Conservation (phyloP, 2,888 invertebrate species). For the Bruchidius siliquastri region DNA sequence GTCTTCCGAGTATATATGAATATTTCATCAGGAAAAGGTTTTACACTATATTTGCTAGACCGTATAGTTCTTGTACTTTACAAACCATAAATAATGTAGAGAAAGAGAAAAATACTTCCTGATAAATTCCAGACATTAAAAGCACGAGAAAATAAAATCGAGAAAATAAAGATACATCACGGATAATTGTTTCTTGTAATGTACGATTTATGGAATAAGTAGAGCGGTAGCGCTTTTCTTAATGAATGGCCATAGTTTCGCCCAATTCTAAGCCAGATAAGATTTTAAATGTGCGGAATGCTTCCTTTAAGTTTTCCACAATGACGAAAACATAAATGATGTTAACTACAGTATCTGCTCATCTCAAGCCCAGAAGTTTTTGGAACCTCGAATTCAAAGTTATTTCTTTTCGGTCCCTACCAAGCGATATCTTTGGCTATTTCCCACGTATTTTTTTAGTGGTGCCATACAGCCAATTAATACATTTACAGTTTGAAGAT, state of each 20-base stretch:
- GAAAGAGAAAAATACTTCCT: neutral
- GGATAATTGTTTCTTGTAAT: neutral
- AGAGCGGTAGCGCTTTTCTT: neutral
- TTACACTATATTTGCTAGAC: neutral
- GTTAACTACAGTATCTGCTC: neutral
- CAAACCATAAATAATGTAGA: neutral
- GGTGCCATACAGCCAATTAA: too few relatives aligned
- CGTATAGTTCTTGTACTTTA: neutral
- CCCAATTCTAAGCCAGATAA: neutral
- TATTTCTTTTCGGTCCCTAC: too few relatives aligned
- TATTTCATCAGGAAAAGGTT: too few relatives aligned
- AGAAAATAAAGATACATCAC: neutral
- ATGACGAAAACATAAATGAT: neutral
- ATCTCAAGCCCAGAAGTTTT: too few relatives aligned
- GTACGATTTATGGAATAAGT: neutral
- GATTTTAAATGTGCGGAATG: neutral
- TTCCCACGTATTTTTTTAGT: too few relatives aligned
- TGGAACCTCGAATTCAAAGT: too few relatives aligned
- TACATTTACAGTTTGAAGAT: too few relatives aligned
- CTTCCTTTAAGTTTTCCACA: neutral
- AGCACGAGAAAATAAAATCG: neutral
- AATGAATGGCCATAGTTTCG: neutral
- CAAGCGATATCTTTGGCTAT: too few relatives aligned
- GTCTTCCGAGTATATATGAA: too few relatives aligned
- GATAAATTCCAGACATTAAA: neutral